phyloP scores from a whole-genome alignment of 2,113 vertebrate genomes.

The Oreochromis aureus region DNA sequence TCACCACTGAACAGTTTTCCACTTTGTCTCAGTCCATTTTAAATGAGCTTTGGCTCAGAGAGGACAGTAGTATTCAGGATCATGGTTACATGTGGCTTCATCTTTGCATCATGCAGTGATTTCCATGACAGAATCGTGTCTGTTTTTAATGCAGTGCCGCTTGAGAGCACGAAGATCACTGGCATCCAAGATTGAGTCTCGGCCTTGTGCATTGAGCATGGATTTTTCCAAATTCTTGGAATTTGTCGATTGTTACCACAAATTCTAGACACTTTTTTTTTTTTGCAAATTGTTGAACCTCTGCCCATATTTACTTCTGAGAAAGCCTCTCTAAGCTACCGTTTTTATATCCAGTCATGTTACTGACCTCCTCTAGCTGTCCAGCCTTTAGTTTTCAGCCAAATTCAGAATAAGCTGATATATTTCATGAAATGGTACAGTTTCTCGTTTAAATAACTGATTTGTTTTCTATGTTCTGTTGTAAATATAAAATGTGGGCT shows the following conservation, averaged over 20 bases:
- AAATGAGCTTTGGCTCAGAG: background rate
- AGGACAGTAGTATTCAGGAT: background rate
- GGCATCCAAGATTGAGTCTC: background rate
- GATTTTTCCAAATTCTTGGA: background rate
- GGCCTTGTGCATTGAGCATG: fast-evolving
- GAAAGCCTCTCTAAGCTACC: background rate
- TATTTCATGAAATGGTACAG: background rate
- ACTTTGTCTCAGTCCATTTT: background rate
- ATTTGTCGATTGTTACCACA: background rate
- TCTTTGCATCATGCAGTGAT: background rate
- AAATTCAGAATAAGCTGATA: background rate
- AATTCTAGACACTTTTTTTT: too few species aligned
- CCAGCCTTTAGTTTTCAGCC: background rate
- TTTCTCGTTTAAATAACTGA: background rate
- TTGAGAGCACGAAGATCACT: background rate
- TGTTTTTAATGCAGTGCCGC: background rate
- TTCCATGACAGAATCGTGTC: background rate
- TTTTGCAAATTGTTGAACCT: background rate
- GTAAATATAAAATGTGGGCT: background rate
- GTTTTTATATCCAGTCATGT: background rate
- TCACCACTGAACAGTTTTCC: background rate
- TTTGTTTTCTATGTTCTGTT: background rate
- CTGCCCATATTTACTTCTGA: background rate
- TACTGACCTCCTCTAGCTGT: background rate
- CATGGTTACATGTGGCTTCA: fast-evolving